Evolutionary conservation across 2,113 vertebrate genomes (phyloP), one percentile per base, ranked within the genome.

Genomic region (Brienomyrus longianalis): DNA sequence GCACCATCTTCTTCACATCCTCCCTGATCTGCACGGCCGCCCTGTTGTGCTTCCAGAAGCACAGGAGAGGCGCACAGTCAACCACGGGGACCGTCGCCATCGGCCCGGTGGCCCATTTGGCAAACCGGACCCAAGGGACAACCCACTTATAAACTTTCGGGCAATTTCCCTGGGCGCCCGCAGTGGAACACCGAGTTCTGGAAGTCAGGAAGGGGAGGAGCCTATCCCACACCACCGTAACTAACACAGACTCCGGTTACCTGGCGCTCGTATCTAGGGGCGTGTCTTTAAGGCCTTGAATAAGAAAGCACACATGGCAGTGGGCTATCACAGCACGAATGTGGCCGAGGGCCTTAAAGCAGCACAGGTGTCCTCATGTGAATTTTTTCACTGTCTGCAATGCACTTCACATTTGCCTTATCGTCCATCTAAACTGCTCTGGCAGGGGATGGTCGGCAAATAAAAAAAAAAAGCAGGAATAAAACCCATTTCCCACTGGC

Each of bases 1-100:
- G 93, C 0, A 95, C 96, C 92, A 97, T 96, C 95, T 95, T 98
- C 94, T 97, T 98, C 97, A 98, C 96, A 93, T 98, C 97, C 94
- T 98, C 97, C 92, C 96, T 98, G 88, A 99, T 95, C 92, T 93
- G 96, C 91, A 96, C 96, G 0, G 97, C 94, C 0, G 97, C 91
- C 93, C 96, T 97, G 94, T 95, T 97, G 95, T 97, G 97, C 98
- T 99, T 96, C 88, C 95, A 93, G 91, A 92, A 95, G 84, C 92
- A 93, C 2, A 96, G 90, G 87, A 94, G 93, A 93, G 93, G 91
- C 84, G 50, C 93, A 87, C 91, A 95, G 90, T 96, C 93, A 94
- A 92, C 91, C 89, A 93, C 80, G 84, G 93, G 89, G 31, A 80
- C 91, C 70, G 77, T 86, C 54, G 84, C 86, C 66, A 90, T 89